A percentile compares a stretch with the other conserved stretches of the same genome.
phyloP scores from a whole-genome alignment of 2,888 invertebrate species.

The Helicoverpa assulta region DNA sequence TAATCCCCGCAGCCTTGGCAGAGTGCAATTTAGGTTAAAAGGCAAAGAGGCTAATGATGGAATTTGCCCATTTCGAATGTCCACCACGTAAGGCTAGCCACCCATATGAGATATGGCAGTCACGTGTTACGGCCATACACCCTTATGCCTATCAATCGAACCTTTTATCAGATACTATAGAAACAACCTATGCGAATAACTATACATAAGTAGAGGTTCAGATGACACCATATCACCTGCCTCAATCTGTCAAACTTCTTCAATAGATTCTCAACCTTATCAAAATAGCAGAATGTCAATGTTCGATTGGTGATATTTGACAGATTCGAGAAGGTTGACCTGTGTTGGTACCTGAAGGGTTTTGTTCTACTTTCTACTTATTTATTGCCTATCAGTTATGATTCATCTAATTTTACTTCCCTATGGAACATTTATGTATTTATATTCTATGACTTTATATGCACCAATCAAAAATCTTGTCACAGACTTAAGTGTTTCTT shows the following conservation, averaged over 20 bases:
- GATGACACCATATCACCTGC: too few species aligned
- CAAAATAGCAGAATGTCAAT: too few species aligned
- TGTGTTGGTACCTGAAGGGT: background rate
- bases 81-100: background rate
- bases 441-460: background rate
- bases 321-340: too few species aligned
- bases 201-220: too few species aligned
- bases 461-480: conserved; percentile 6
- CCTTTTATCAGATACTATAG: background rate
- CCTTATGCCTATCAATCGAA: background rate
- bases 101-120: conserved; percentile 30
- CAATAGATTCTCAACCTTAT: too few species aligned
- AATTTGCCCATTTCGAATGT: conserved; percentile 30
- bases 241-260: too few species aligned
- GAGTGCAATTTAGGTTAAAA: conserved; percentile 10
- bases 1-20: too few species aligned
- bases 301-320: too few species aligned
- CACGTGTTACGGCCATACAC: conserved; percentile 4
- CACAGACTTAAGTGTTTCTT: conserved; percentile 14
- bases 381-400: background rate
- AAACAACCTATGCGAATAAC: too few species aligned
- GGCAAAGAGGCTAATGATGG: conserved; percentile 16
- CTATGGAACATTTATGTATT: background rate
- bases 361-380: background rate
- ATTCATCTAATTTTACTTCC: background rate